Evolutionary conservation across 2,888 invertebrate genomes (phyloP), one percentile per base, ranked within the genome.

Genomic region (Brachycybe producta): DNA sequence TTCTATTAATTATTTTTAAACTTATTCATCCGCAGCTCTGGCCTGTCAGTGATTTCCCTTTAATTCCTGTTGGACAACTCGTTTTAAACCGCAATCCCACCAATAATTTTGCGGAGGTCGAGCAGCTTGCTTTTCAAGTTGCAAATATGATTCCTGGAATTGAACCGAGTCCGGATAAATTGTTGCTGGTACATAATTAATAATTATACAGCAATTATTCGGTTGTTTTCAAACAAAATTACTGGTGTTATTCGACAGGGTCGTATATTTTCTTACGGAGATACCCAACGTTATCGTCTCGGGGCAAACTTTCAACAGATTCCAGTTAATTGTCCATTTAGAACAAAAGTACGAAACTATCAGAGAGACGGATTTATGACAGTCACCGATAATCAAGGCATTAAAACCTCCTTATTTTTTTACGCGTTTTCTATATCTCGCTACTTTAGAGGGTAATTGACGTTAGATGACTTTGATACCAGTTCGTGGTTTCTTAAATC

Each of bases 291-390:
- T 55, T 81, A 91, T 68, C 79, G 90, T 45, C 72, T 98, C 58
- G 97, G 97, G 5, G 75, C 87, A 1, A 97, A 98, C 72, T 85
- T 80, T 67, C 73, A 84, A 56, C 92, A 94, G 67, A 75, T 98
- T 38, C 88, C 94, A 0, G 91, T 97, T 19, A 98, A 97, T 70
- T 92, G 94, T 65, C 94, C 97, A 0, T 92, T 78, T 71, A 62
- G 67, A 36, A 56, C 68, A 7, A 61, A 64, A 23, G 62, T 67
- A 17, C 59, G 61, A 50, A 87, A 91, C 67, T 92, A 86, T 64
- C 90, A 92, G 68, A 78, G 95, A 34, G 94, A 95, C 66, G 95
- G 94, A 0, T 76, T 80, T 2, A 82, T 82, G 74, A 72, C 75
- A 36, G 74, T 79, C 8, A 69, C 74, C 34, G 77, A 77, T 58